phyloP scores from a whole-genome alignment of 1,140 invertebrate species.

The Hylaeus volcanicus region DNA sequence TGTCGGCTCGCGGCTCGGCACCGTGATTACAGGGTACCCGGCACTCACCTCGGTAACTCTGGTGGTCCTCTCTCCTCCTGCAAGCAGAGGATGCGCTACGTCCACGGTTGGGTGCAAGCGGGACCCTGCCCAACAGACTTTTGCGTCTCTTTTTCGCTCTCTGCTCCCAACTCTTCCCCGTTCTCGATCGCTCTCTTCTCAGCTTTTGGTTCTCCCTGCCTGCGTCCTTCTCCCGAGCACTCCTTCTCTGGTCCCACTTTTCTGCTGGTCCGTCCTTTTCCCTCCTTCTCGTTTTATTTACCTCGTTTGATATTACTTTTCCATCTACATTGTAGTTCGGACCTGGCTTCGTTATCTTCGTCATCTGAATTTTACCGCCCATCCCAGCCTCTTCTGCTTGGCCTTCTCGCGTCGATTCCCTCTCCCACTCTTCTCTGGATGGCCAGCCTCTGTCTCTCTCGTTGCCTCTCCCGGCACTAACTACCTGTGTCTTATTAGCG shows the following conservation, averaged over 20 bases:
- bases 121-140: conserved; percentile 23
- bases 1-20: conserved; percentile 80
- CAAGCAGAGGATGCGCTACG: conserved; percentile 53
- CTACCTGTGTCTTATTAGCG: conserved; percentile 79
- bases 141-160: conserved; percentile 9
- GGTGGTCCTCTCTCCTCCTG: conserved; percentile 75
- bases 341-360: conserved; percentile 19
- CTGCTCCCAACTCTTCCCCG: conserved; percentile 11
- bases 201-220: not conserved
- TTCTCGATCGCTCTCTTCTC: conserved; percentile 46
- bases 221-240: not conserved
- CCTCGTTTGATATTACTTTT: conserved; percentile 40
- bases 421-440: not conserved
- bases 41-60: conserved; percentile 80
- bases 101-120: conserved; percentile 44
- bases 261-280: conserved; percentile 25
- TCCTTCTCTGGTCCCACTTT: not conserved
- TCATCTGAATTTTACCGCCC: not conserved
- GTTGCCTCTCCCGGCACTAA: conserved; percentile 67
- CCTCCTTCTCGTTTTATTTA: conserved; percentile 28
- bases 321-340: conserved; percentile 23
- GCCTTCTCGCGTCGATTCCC: conserved; percentile 50
- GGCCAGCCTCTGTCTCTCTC: conserved; percentile 36
- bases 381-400: not conserved
- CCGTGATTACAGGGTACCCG: conserved; percentile 80